phyloP scores from a whole-genome alignment of 30 jellyfish, hydroid and myxozoan species.

The Rhopilema esculentum region DNA sequence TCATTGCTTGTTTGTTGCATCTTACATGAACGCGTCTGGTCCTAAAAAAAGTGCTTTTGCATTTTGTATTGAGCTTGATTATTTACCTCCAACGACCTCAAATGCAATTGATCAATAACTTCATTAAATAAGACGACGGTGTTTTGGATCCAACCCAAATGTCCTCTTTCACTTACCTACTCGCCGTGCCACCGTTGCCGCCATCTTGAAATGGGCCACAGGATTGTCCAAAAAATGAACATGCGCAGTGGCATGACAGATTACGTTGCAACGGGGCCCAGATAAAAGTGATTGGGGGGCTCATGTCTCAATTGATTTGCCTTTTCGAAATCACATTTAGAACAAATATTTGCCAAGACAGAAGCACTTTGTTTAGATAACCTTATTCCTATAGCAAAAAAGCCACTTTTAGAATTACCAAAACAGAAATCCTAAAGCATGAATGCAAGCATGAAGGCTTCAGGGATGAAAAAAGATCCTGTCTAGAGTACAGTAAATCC shows the following conservation, averaged over 20 bases:
- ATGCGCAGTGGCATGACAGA: conserved; percentile 25
- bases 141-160: not conserved
- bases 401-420: not conserved
- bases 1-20: not conserved
- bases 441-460: too few relatives aligned
- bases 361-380: not conserved
- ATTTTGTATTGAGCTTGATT: not conserved
- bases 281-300: too few relatives aligned
- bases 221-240: not conserved
- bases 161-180: conserved; percentile 19
- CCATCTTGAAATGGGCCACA: conserved; percentile 25
- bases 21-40: not conserved
- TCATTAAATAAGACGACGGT: not conserved
- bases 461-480: too few relatives aligned
- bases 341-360: too few relatives aligned
- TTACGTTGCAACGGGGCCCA: not conserved
- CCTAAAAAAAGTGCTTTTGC: not conserved
- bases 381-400: not conserved
- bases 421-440: too few relatives aligned
- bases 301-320: too few relatives aligned
- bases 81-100: not conserved
- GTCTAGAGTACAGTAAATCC: too few relatives aligned
- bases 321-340: too few relatives aligned
- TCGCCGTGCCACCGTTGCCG: conserved; percentile 64
- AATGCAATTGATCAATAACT: not conserved